These are phyloP conservation scores for Drosophila histrio DNA, from an alignment of 2,888 invertebrate species.

Conservation along the genomic window DNA sequence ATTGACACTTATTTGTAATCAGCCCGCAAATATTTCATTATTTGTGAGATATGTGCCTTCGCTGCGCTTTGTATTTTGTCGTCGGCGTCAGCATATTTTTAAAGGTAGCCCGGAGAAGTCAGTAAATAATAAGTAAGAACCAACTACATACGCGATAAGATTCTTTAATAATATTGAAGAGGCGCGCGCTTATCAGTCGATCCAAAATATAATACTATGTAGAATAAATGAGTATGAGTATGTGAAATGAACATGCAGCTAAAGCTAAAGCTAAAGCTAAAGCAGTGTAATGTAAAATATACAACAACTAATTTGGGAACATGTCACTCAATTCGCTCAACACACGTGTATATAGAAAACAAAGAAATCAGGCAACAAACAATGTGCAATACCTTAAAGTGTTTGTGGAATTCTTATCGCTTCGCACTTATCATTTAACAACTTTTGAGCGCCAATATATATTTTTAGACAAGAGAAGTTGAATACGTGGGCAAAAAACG, in stretches of 20 bases:
- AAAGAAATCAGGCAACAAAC: background rate
- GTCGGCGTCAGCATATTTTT: conserved; percentile 64
- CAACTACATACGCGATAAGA: conserved; percentile 44
- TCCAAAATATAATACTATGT: background rate
- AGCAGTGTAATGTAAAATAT: background rate
- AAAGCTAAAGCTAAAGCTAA: background rate
- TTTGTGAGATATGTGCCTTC: conserved; percentile 40
- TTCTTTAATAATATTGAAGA: conserved; percentile 14
- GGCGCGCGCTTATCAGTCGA: conserved; percentile 40
- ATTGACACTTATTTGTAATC: conserved; percentile 67
- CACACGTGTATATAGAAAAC: background rate
- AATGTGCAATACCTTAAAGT: background rate
- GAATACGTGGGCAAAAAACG: conserved; percentile 58
- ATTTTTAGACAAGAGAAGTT: conserved; percentile 39
- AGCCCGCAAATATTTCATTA: conserved; percentile 63
- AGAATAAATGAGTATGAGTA: conserved; percentile 8
- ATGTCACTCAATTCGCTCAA: background rate
- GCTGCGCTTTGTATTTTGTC: conserved; percentile 59
- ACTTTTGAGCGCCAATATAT: conserved; percentile 33
- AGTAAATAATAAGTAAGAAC: conserved; percentile 25
- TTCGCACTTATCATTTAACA: conserved; percentile 33
- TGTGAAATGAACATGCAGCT: background rate
- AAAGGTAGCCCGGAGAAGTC: conserved; percentile 26
- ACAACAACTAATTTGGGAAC: background rate
- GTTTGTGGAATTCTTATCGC: conserved; percentile 53